Base-by-base conservation (phyloP, 1,140 invertebrate genomes). In the Drosophila willistoni region DNA sequence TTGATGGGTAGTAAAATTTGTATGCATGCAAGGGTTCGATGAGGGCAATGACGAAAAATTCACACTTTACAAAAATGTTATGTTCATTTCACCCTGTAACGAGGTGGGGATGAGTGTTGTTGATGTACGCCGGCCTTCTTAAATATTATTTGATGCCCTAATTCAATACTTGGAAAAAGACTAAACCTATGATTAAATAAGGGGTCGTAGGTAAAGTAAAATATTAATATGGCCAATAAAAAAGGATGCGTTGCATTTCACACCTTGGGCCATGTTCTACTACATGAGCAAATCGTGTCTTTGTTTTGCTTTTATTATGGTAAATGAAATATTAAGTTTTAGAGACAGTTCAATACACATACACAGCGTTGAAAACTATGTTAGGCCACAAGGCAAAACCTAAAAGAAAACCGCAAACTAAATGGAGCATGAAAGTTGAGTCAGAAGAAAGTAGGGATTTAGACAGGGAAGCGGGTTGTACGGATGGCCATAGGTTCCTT, bases 351-450 rank as follows among this genome's bases (percentile, higher is more conserved):
- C 25, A 29, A 33, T 22, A 44, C 19, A 63, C 44, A 54, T 25
- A 55, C 4, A 22, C 29, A 51, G 44, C 19, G 17, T 12, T 29
- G 29, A 14, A 22, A 51, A 22, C 9, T 22, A 12, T 51, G 44
- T 51, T 51, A 33, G 44, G 62, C 44, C 62, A 71, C 39, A 56
- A 59, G 62, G 14, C 36, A 34, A 34, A 39, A 25, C 3, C 17
- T n/a, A 44, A 61, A 64, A 64, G 29, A 55, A 56, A 75, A 17
- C 55, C 61, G 25, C 51, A 36, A 39, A n/a, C 41, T 64, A 77
- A 77, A 74, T 68, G 61, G 73, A 57, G 71, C 54, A 71, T 29
- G 47, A 51, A 51, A 22, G 44, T 22, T 51, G n/a, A 4, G 17
- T 39, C 0, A 39, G 17, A 10, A 51, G 3, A n/a, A 19, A n/a